These are phyloP conservation scores for Hymenochirus boettgeri DNA, from an alignment of 2,113 vertebrate species.

Conservation along the genomic window DNA sequence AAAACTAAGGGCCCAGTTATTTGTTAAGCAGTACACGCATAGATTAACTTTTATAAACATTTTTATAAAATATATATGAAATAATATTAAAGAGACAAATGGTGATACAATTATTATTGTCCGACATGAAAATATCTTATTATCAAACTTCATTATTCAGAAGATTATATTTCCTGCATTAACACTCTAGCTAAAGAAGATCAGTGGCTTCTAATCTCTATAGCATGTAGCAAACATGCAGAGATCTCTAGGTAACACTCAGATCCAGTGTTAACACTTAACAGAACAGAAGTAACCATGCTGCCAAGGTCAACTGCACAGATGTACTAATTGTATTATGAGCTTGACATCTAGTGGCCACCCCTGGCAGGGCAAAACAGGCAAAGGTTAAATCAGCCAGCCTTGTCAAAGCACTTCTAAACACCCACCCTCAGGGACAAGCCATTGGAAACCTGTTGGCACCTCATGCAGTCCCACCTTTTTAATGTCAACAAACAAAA, in stretches of 20 bases:
- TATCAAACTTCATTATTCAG: too few relatives aligned
- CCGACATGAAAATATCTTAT: too few relatives aligned
- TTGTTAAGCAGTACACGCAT: too few relatives aligned
- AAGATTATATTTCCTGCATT: too few relatives aligned
- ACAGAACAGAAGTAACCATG: conserved; percentile 64
- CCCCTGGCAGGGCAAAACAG: conserved; percentile 77
- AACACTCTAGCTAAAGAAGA: conserved; percentile 40
- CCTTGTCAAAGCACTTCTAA: conserved; percentile 77
- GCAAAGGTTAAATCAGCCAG: conserved; percentile 95
- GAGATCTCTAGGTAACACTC: conserved; percentile 64
- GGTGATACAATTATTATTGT: too few relatives aligned
- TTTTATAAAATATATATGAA: too few relatives aligned
- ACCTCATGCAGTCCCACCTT: conserved; percentile 58
- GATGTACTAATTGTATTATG: conserved; percentile 90
- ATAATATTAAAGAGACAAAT: too few relatives aligned
- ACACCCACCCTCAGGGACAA: conserved; percentile 66
- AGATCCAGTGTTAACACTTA: conserved; percentile 72
- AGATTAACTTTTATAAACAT: too few relatives aligned
- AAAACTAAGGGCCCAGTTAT: too few relatives aligned
- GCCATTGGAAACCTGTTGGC: conserved; percentile 57
- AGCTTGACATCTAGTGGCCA: conserved; percentile 85
- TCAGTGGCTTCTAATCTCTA: conserved; percentile 54
- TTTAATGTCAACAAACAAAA: conserved; percentile 50
- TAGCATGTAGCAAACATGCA: conserved; percentile 48
- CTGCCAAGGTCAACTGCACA: conserved; percentile 87